Evolutionary conservation across 2,797 vertebrate genomes (phyloP).

Genomic region (Melopsittacus undulatus): DNA sequence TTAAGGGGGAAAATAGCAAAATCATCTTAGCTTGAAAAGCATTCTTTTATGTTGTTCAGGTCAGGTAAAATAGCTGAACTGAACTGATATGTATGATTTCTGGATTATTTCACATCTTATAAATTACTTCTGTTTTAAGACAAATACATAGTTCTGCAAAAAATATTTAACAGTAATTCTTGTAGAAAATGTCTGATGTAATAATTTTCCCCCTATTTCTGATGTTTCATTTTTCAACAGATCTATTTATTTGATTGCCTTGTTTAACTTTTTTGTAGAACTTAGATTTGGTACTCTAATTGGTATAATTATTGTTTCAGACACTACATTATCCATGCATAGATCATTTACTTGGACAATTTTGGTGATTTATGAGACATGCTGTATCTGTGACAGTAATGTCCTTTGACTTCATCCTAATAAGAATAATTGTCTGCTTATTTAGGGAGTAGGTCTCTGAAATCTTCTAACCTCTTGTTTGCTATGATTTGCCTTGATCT

Average conservation of each 20-base stretch:
- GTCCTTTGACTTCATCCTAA: neutral
- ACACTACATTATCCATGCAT: neutral
- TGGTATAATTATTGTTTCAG: neutral
- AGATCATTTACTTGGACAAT: neutral
- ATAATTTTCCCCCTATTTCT: neutral
- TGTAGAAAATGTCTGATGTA: neutral
- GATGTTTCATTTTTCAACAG: neutral
- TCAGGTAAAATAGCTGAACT: neutral
- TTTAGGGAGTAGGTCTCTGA: neutral
- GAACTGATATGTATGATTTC: neutral
- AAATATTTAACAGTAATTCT: neutral
- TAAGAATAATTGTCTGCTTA: neutral
- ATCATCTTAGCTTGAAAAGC: neutral
- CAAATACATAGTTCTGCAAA: neutral
- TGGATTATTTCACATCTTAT: neutral
- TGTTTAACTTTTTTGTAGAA: neutral
- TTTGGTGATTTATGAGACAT: neutral
- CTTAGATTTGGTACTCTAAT: neutral
- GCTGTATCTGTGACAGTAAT: neutral
- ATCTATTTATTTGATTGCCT: neutral
- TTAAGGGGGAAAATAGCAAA: neutral
- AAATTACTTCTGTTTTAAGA: neutral
- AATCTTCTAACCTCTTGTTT: neutral
- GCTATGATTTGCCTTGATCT: constrained; percentile 24
- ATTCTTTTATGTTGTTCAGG: neutral